Conservation (phyloP, 2,888 invertebrate genomes). For the Itoplectis maculator region DNA sequence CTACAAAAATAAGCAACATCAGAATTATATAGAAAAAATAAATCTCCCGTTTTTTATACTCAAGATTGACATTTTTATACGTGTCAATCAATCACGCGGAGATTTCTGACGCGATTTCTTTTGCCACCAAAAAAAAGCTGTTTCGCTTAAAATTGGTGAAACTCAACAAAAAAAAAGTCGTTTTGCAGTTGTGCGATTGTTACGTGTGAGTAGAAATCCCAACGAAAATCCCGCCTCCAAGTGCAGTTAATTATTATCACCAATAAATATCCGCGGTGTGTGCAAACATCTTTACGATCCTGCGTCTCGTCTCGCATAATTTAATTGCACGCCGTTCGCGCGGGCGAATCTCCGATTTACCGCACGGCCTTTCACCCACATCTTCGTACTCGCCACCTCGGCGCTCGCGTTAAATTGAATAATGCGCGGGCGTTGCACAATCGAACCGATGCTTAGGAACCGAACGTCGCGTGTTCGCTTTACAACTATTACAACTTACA, state of each 20-base stretch:
- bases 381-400: neutral
- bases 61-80: too few relatives aligned
- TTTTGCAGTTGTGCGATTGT: neutral
- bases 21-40: too few relatives aligned
- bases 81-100: too few relatives aligned
- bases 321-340: neutral
- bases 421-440: constrained; percentile 4
- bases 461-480: neutral
- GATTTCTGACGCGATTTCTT: too few relatives aligned
- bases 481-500: constrained; percentile 2
- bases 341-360: neutral
- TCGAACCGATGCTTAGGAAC: neutral
- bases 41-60: too few relatives aligned
- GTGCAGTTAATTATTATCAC: neutral
- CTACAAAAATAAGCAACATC: too few relatives aligned
- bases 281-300: neutral
- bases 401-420: constrained; percentile 1
- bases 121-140: too few relatives aligned
- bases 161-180: neutral
- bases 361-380: constrained; percentile 2
- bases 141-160: neutral
- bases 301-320: neutral
- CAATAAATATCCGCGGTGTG: neutral
- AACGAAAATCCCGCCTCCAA: neutral
- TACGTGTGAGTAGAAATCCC: neutral